Base-by-base conservation (phyloP, 2,797 vertebrate species). In the Novumbra hubbsi region DNA sequence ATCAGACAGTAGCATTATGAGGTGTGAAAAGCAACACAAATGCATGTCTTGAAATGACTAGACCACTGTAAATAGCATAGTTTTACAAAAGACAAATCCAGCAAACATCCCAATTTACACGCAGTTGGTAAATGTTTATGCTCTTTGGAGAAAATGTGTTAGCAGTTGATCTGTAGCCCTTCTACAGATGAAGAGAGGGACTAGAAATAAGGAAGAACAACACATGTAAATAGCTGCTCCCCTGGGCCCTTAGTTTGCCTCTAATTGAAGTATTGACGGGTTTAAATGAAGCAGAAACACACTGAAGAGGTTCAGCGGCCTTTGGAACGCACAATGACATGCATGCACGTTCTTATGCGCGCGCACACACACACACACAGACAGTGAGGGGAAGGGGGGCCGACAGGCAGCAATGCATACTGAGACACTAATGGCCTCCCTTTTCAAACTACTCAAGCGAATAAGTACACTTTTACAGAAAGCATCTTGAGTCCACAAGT, bases 221-320 rank as follows among this genome's bases (percentile, higher is more conserved):
- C 88, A 82, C 76, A 85, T 84, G 85, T 83, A 76, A 86, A 87
- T 77, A 77, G 83, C 73, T 84, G 72, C 88, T 83, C 78, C 88
- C 87, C 83, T 75, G 85, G 90, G 89, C 89, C 89, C 70, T 50
- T 38, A 89, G 82, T 78, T 68, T 76, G 88, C 84, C 82, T 80
- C 85, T 94, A 93, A 95, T 86, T 94, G 91, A 93, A 84, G 89
- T 92, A 91, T 89, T 93, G 93, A 92, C n/a, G 3, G 83, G 79
- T 92, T 92, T 90, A 94, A 94, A 93, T 91, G 92, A 95, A 91
- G 92, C 92, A 92, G 91, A 95, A 93, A 93, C 85, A 83, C 79
- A 74, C 80, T 80, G 80, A 81, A 85, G 87, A 83, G 76, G 86
- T 85, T 62, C 73, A 82, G 64, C 62, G 7, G 77, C 80, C 84